These are phyloP conservation scores for Varanus salvator DNA, from an alignment of 2,113 vertebrate genomes.

Conservation along the genomic window DNA sequence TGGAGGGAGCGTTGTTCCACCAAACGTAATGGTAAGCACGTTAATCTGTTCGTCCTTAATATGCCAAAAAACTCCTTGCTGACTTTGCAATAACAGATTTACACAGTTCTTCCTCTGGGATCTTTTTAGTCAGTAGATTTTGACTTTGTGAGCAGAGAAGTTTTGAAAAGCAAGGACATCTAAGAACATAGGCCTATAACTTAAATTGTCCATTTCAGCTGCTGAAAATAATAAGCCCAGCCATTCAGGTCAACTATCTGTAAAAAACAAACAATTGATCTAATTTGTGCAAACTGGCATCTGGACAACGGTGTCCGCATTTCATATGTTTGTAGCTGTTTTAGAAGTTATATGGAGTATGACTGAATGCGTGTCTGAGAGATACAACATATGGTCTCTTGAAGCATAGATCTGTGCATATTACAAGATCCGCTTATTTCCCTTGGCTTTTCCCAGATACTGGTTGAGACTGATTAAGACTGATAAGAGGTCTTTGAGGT, in stretches of 20 bases:
- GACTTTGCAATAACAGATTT: background rate
- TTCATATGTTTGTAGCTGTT: conserved; percentile 28
- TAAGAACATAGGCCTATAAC: conserved; percentile 23
- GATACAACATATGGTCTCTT: conserved; percentile 30
- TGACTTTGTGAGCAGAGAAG: conserved; percentile 23
- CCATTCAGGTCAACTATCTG: conserved; percentile 22
- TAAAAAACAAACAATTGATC: conserved; percentile 22
- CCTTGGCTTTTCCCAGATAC: background rate
- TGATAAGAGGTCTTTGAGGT: conserved; percentile 27
- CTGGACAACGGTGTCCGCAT: background rate
- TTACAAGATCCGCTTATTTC: conserved; percentile 20
- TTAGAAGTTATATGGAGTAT: conserved; percentile 6
- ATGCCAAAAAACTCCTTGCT: background rate
- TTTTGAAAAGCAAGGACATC: conserved; percentile 30
- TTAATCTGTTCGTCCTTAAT: background rate
- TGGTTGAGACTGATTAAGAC: conserved; percentile 40
- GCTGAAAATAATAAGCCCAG: conserved; percentile 32
- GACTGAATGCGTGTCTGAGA: conserved; percentile 20
- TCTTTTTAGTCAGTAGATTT: conserved; percentile 10
- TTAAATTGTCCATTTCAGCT: conserved; percentile 25
- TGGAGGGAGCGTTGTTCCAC: background rate
- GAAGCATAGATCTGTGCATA: conserved; percentile 23
- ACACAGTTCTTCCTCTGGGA: background rate
- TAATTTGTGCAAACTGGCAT: conserved; percentile 28
- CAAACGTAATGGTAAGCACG: background rate